A percentile compares a stretch with the other conserved stretches of the same genome.
phyloP scores from a whole-genome alignment of 2,113 vertebrate genomes.

The Todiramphus saurophagus region DNA sequence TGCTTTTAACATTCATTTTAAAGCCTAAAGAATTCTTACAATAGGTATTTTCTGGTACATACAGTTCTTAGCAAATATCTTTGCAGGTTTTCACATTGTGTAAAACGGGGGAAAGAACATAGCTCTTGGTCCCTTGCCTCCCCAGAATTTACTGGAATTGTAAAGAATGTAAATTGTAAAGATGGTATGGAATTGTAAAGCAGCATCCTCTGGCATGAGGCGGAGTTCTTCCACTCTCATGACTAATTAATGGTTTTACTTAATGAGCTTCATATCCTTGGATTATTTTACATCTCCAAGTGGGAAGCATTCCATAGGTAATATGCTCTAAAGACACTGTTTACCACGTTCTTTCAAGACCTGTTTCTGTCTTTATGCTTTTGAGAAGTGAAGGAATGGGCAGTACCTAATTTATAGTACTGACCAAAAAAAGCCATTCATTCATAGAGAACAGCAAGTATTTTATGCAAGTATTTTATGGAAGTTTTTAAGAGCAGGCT shows the following conservation, averaged over 20 bases:
- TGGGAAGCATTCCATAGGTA: background rate
- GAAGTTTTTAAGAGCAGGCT: too few species aligned
- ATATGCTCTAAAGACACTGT: background rate
- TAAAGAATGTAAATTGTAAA: background rate
- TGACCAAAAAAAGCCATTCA: background rate
- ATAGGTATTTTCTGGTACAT: background rate
- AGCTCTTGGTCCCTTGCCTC: background rate
- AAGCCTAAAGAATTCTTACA: background rate
- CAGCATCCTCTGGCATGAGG: background rate
- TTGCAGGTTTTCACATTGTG: accelerated
- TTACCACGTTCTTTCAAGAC: background rate
- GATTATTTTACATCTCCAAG: background rate
- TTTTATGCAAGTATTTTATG: too few species aligned
- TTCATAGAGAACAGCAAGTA: background rate
- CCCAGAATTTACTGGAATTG: background rate
- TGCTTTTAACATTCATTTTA: background rate
- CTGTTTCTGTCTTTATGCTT: background rate
- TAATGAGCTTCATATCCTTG: background rate
- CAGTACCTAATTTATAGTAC: background rate
- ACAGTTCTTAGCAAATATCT: background rate
- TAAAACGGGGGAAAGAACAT: background rate
- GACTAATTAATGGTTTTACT: background rate
- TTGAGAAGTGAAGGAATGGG: background rate
- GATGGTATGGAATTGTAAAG: background rate
- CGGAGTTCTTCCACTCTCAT: background rate